Conservation (phyloP, 2,113 vertebrate species). For the Charadrius vociferus region DNA sequence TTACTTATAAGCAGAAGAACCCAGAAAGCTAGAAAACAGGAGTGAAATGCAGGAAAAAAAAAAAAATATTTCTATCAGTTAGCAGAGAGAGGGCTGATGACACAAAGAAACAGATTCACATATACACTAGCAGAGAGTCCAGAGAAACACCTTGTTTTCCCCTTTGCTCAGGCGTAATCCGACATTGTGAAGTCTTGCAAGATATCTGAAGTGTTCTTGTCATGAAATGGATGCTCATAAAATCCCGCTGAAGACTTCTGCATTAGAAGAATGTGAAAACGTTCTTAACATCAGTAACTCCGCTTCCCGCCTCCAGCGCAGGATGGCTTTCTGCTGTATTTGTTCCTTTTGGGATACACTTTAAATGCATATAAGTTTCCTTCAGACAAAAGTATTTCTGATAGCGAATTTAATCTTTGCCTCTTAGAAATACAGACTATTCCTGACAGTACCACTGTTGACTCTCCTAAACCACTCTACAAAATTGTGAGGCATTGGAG, state of each 20-base stretch:
- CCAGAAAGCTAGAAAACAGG: background rate
- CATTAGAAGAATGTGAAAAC: background rate
- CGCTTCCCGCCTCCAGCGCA: background rate
- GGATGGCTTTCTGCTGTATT: background rate
- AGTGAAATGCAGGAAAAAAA: background rate
- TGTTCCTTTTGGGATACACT: background rate
- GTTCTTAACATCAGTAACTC: background rate
- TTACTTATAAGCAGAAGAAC: background rate
- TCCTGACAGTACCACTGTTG: background rate
- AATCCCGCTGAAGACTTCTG: background rate
- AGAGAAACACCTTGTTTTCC: background rate
- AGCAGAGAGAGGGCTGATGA: background rate
- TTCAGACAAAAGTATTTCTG: background rate
- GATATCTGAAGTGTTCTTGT: background rate
- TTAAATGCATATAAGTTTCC: background rate
- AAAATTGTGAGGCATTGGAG: background rate
- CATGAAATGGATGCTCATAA: background rate
- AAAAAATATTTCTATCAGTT: background rate
- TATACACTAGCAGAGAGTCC: background rate
- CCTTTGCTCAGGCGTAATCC: background rate
- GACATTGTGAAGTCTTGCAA: background rate
- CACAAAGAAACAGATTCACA: background rate
- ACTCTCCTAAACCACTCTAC: background rate
- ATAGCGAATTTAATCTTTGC: fast-evolving
- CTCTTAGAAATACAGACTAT: background rate